Base-by-base conservation (phyloP, 2,888 invertebrate species). In the Cryptops parisi region DNA sequence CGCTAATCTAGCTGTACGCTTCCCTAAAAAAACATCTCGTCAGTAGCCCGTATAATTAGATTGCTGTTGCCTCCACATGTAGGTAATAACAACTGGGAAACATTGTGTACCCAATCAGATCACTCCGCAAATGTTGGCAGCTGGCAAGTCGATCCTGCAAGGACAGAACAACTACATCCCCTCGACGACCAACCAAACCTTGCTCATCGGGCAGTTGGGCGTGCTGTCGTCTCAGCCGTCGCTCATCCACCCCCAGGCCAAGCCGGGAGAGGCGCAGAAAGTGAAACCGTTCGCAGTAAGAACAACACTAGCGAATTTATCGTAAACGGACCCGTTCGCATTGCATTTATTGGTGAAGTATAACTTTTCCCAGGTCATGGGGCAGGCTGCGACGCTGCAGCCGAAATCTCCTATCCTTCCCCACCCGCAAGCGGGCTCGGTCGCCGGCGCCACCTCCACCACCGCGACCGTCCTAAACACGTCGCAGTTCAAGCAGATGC, bases 61-160 rank as follows among this genome's bases (percentile, higher is more conserved):
- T 33, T 33, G 33, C 33, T 33, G 33, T 33, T 33, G 33, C 33
- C 33, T 33, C 33, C 33, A 33, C 15, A 15, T 51, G 26, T 70
- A 86, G 79, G 83, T 87, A 54, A 86, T 88, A 58, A 79, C 87
- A 5, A 79, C 84, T 21, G 80, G 83, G 24, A 89, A 89, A 65
- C 82, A 86, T 2, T 87, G 87, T 67, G 86, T 85, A 67, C 69
- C 71, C 1, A 80, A 84, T 45, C 81, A 80, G 61, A 81, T 82
- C 60, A 69, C 82, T 17, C 84, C 84, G 0, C 88, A 88, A 64
- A 87, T 89, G 85, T 71, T 89, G 40, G 80, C 85, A 0, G 73
- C 82, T 2, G 82, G 65, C 54, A 83, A 84, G 64, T 81, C 80
- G 64, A 81, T 83, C 57, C 67, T 83, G 1, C 79, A 79, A 64